A percentile compares a stretch with the other conserved stretches of the same genome.
These are phyloP conservation scores for Cricetomys ansorgei DNA, from an alignment of 2,113 vertebrate species.

Conservation along the genomic window DNA sequence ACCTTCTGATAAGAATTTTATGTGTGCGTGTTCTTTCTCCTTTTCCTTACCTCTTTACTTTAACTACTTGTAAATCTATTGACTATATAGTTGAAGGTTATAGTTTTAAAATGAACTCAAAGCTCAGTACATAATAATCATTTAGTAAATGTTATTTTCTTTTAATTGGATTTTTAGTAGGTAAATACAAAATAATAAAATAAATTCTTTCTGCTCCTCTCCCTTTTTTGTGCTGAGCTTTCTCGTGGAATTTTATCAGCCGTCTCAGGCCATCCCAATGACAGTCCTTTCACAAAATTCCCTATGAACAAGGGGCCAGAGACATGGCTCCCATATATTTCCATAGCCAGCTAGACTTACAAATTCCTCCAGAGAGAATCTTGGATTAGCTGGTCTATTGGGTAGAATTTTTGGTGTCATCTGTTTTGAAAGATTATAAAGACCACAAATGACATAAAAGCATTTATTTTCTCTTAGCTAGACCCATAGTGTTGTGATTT, in stretches of 20 bases:
- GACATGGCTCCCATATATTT: background rate
- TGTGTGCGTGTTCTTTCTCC: background rate
- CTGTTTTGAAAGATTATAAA: constrained; percentile 35
- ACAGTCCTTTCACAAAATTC: background rate
- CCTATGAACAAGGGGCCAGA: background rate
- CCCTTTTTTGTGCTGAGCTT: background rate
- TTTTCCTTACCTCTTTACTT: background rate
- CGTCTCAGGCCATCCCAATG: background rate
- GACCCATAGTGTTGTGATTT: background rate
- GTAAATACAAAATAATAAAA: constrained; percentile 6
- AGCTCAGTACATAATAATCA: background rate
- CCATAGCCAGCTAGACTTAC: background rate
- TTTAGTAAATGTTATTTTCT: background rate
- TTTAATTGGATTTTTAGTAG: constrained; percentile 18
- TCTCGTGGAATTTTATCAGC: background rate
- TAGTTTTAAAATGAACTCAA: constrained; percentile 48
- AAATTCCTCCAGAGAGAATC: background rate
- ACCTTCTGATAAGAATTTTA: background rate
- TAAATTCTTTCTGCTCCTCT: background rate
- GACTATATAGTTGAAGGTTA: constrained; percentile 16
- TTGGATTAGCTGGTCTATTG: background rate
- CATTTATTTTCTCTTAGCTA: background rate
- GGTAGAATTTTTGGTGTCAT: background rate
- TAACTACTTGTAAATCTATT: constrained; percentile 25
- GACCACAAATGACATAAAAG: background rate